These are phyloP conservation scores for Avahi laniger DNA, from an alignment of 2,797 vertebrate species.

Conservation along the genomic window DNA sequence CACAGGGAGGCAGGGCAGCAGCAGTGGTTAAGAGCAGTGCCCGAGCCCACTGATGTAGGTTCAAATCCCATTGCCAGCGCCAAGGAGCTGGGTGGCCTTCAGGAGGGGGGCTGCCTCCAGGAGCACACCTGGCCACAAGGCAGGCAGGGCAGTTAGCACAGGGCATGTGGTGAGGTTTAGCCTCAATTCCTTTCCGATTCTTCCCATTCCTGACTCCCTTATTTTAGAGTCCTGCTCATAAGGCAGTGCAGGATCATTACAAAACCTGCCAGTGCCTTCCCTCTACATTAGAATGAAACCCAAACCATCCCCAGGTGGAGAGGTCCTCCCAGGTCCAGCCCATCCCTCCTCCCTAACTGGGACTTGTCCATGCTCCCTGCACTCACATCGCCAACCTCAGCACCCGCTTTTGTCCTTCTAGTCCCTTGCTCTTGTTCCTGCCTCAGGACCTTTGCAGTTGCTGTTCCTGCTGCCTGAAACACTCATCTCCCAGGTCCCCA, in stretches of 20 bases:
- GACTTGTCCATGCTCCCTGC: neutral
- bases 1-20: neutral
- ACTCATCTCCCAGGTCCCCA: neutral
- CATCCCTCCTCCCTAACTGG: neutral
- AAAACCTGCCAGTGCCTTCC: neutral
- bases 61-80: neutral
- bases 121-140: neutral
- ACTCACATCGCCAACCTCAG: neutral
- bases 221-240: neutral
- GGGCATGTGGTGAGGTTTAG: accelerated
- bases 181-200: neutral
- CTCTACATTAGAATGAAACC: neutral
- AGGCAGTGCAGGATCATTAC: neutral
- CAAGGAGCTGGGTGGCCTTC: neutral
- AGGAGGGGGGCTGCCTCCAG: no score
- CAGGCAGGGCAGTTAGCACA: neutral
- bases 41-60: neutral
- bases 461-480: neutral
- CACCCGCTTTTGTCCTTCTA: no score
- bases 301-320: accelerated
- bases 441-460: neutral
- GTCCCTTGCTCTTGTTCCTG: neutral
- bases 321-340: neutral
- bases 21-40: neutral
- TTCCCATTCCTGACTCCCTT: neutral